Percentiles rank a stretch among this genome's conserved stretches.
Evolutionary conservation across 2,797 vertebrate species (phyloP).

Genomic region (Betta splendens): DNA sequence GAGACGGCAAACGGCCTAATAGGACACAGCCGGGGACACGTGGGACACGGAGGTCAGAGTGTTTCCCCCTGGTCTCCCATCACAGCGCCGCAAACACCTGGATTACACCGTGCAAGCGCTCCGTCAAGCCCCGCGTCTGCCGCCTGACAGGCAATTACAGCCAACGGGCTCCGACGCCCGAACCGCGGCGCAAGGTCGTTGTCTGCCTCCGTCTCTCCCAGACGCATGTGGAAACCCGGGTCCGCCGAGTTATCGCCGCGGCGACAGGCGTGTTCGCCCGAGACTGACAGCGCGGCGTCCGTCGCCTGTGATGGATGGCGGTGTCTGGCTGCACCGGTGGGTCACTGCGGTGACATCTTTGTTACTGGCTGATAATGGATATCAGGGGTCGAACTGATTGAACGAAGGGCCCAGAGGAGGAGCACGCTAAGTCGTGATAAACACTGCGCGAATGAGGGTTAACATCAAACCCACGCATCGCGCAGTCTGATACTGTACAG

Average conservation of each 20-base stretch:
- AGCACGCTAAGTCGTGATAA: neutral
- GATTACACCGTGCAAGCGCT: constrained; percentile 52
- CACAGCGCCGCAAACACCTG: constrained; percentile 56
- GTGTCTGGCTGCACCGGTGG: constrained; percentile 30
- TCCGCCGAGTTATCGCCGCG: constrained; percentile 54
- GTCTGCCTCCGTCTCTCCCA: constrained; percentile 34
- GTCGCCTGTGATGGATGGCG: constrained; percentile 43
- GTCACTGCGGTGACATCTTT: constrained; percentile 27
- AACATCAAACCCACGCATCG: neutral
- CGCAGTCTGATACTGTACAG: too few species aligned
- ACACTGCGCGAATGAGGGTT: constrained; percentile 1
- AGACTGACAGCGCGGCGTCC: constrained; percentile 55
- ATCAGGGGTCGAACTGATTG: constrained; percentile 14
- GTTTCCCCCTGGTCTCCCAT: constrained; percentile 31
- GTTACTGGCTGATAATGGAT: constrained; percentile 37
- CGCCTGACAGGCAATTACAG: constrained; percentile 75
- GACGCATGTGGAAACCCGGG: constrained; percentile 34
- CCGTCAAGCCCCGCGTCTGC: constrained; percentile 55
- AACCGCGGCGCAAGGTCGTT: constrained; percentile 62
- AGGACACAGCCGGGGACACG: constrained; percentile 9
- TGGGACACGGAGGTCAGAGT: constrained; percentile 37
- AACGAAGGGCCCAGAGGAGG: neutral
- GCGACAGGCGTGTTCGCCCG: constrained; percentile 50
- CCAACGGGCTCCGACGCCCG: constrained; percentile 50
- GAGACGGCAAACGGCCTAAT: constrained; percentile 11